Evolutionary conservation across 2,888 invertebrate species (phyloP).

Genomic region (Merodon equestris): DNA sequence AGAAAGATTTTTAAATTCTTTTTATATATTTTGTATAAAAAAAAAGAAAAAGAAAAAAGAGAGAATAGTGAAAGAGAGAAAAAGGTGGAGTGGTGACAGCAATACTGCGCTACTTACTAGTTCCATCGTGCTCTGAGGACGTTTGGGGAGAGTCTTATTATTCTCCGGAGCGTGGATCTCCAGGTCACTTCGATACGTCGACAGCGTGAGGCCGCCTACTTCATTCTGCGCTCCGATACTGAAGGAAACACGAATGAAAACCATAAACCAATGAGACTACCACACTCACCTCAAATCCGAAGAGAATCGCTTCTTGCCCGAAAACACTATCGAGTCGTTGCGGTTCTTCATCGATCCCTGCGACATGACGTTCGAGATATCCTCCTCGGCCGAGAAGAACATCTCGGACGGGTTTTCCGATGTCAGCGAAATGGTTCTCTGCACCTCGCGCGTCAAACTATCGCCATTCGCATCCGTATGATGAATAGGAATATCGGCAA

Average conservation of each 20-base stretch:
- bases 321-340: slow-evolving; percentile 76
- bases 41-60: slow-evolving; percentile 30
- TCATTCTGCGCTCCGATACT: slow-evolving; percentile 78
- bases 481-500: slow-evolving; percentile 77
- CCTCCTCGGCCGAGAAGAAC: slow-evolving; percentile 96
- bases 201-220: slow-evolving; percentile 76
- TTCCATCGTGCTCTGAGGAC: slow-evolving; percentile 79
- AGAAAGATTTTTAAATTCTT: slow-evolving; percentile 13
- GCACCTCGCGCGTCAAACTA: slow-evolving; percentile 79
- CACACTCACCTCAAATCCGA: slow-evolving; percentile 79
- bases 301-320: slow-evolving; percentile 78
- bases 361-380: slow-evolving; percentile 80
- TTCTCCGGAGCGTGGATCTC: slow-evolving; percentile 83
- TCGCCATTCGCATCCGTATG: slow-evolving; percentile 72
- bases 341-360: slow-evolving; percentile 77
- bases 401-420: slow-evolving; percentile 95
- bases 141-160: slow-evolving; percentile 79
- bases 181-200: slow-evolving; percentile 82
- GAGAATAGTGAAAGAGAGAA: slow-evolving; percentile 7
- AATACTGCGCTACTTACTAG: slow-evolving; percentile 75
- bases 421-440: slow-evolving; percentile 91
- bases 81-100: background rate
- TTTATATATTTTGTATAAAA: slow-evolving; percentile 16
- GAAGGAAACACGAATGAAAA: too few species aligned
- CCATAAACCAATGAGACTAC: slow-evolving; percentile 2